Evolutionary conservation across 2,888 invertebrate genomes (phyloP).

Genomic region (Drosophila neotestacea): DNA sequence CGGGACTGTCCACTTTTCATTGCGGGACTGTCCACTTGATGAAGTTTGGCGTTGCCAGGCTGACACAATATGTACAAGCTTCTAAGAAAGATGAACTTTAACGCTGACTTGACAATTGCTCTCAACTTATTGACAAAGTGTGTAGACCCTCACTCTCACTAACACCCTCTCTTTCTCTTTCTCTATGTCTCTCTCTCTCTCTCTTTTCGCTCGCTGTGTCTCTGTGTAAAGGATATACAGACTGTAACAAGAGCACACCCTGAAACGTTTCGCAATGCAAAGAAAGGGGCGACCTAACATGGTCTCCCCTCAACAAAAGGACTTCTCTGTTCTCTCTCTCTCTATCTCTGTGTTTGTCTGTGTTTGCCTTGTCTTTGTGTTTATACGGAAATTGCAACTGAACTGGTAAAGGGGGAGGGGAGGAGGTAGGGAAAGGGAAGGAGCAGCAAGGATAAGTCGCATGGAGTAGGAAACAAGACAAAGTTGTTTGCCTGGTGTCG

Average conservation of each 20-base stretch:
- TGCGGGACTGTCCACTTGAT: constrained; percentile 1
- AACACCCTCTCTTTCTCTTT: not conserved
- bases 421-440: not conserved
- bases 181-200: not conserved
- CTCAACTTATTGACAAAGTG: constrained; percentile 7
- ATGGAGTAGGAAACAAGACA: constrained; percentile 32
- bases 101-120: constrained; percentile 8
- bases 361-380: constrained; percentile 42
- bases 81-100: not conserved
- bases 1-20: not conserved
- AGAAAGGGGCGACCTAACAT: constrained; percentile 38
- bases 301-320: constrained; percentile 17
- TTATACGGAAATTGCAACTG: constrained; percentile 43
- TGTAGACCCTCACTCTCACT: not conserved
- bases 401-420: not conserved
- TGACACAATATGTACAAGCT: not conserved
- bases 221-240: constrained; percentile 24
- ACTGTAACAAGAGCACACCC: constrained; percentile 49
- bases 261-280: constrained; percentile 32
- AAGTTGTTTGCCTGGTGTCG: constrained; percentile 62
- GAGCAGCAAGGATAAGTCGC: not conserved
- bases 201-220: not conserved
- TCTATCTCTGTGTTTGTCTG: constrained; percentile 3
- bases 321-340: not conserved
- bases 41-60: not conserved